phyloP scores from a whole-genome alignment of 1,140 invertebrate species.

The Polypedilum vanderplanki region DNA sequence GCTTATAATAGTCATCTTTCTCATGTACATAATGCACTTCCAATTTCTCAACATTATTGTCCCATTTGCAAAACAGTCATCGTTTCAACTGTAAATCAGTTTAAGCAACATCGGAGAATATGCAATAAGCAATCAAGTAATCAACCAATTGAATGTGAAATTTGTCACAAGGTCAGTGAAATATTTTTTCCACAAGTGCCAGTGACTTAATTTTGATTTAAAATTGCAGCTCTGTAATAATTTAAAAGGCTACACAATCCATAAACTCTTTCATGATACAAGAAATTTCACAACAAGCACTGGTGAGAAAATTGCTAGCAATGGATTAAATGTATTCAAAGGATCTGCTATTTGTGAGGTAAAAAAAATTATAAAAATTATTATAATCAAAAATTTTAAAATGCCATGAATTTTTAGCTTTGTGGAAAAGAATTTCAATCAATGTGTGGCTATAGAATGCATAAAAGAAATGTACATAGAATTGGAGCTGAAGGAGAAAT shows the following conservation, averaged over 20 bases:
- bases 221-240: not conserved
- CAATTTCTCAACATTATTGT: not conserved
- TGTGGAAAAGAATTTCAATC: constrained; percentile 22
- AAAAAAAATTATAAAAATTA: not conserved
- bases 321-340: not conserved
- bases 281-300: not conserved
- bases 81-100: not conserved
- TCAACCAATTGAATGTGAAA: constrained; percentile 23
- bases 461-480: constrained; percentile 21
- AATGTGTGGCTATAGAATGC: constrained; percentile 21
- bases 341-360: not conserved
- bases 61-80: constrained; percentile 11
- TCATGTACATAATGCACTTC: not conserved
- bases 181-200: too few species aligned
- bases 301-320: not conserved
- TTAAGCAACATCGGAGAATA: not conserved
- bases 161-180: not conserved
- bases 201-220: too few species aligned
- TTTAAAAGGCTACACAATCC: constrained; percentile 14
- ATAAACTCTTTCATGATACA: constrained; percentile 20
- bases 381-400: too few species aligned
- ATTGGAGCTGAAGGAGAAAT: not conserved
- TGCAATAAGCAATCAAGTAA: not conserved
- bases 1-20: not conserved
- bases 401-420: not conserved